These are phyloP conservation scores for Ia io DNA, from an alignment of 2,113 vertebrate genomes.

Conservation along the genomic window DNA sequence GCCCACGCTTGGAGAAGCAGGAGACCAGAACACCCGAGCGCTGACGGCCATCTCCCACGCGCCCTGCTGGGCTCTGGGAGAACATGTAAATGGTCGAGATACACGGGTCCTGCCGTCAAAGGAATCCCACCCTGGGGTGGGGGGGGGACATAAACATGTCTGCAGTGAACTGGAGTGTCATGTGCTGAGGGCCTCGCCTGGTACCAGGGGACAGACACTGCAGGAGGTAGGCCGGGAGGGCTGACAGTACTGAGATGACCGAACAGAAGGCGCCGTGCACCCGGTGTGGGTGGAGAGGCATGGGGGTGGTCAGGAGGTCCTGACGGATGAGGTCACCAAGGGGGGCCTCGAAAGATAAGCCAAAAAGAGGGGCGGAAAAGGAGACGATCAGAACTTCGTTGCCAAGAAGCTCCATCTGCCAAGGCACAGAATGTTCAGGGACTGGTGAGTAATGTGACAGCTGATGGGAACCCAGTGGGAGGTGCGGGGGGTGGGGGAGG, in stretches of 20 bases:
- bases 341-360: not conserved
- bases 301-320: not conserved
- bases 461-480: not conserved
- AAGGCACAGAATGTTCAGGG: conserved; percentile 1
- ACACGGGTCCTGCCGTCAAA: not conserved
- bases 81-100: not conserved
- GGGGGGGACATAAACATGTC: not conserved
- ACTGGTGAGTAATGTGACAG: conserved; percentile 6
- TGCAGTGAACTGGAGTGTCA: not conserved
- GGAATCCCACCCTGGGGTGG: not conserved
- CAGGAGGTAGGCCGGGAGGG: not conserved
- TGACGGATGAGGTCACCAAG: not conserved
- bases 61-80: not conserved
- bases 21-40: not conserved
- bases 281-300: not conserved
- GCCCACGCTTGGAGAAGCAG: not conserved
- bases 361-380: not conserved
- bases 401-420: not conserved
- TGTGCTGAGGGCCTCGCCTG: not conserved
- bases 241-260: not conserved
- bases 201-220: not conserved
- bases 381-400: not conserved
- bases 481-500: too few species aligned
- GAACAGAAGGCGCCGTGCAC: not conserved
- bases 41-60: not conserved